phyloP scores from a whole-genome alignment of 2,797 vertebrate species.

The Myotis myotis region DNA sequence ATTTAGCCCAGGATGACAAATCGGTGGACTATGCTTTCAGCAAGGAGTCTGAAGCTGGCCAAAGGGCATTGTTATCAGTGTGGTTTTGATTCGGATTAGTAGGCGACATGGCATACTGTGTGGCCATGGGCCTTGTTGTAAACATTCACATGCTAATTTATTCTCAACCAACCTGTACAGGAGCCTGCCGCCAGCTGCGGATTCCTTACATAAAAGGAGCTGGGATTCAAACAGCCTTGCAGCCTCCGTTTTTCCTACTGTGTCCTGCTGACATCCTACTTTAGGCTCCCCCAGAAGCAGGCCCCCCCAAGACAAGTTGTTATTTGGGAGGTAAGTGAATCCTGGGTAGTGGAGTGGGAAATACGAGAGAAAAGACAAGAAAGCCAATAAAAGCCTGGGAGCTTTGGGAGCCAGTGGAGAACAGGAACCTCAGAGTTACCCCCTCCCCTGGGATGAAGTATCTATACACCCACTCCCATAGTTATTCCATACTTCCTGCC shows the following conservation, averaged over 20 bases:
- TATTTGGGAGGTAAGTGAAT: not conserved
- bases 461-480: not conserved
- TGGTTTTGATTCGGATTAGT: constrained; percentile 4
- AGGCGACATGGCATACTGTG: not conserved
- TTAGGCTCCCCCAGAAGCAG: not conserved
- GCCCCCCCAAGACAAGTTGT: not conserved
- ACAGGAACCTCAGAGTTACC: not conserved
- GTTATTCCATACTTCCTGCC: not conserved
- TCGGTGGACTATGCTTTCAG: constrained; percentile 62
- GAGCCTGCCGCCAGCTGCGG: not conserved
- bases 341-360: not conserved
- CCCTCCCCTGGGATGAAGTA: not conserved
- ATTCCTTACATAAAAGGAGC: not conserved
- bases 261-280: not conserved
- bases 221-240: not conserved
- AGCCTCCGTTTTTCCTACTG: not conserved
- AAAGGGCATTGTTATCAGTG: constrained; percentile 70
- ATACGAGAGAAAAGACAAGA: not conserved
- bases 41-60: not conserved
- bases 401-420: not conserved
- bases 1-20: constrained; percentile 84
- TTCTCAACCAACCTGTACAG: not conserved
- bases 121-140: not conserved
- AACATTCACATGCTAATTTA: not conserved
- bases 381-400: not conserved